Evolutionary conservation across 2,797 vertebrate species (phyloP).

Genomic region (Sebastes flavidus): DNA sequence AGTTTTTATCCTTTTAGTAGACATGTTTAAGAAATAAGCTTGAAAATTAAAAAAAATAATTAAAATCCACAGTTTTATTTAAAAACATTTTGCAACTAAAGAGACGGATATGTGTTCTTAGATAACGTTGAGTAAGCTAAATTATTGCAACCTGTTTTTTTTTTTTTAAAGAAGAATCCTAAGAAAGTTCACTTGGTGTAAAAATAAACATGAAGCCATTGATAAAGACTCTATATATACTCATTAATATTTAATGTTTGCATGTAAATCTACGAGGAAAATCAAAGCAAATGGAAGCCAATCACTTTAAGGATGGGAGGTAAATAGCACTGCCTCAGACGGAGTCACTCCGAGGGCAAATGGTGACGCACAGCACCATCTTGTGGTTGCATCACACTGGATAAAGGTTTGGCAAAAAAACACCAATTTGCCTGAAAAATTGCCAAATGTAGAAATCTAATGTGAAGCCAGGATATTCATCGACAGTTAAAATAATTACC

Average conservation of each 20-base stretch:
- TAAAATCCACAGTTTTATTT: background rate
- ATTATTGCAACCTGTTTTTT: background rate
- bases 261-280: background rate
- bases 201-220: background rate
- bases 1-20: background rate
- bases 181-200: background rate
- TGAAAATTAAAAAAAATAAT: background rate
- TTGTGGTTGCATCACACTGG: slow-evolving; percentile 58
- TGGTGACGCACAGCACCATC: slow-evolving; percentile 71
- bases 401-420: background rate
- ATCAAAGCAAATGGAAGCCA: background rate
- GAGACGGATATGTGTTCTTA: background rate
- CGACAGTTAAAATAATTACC: background rate
- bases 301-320: background rate
- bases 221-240: background rate
- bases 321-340: background rate
- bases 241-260: background rate
- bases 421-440: background rate
- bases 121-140: fast-evolving
- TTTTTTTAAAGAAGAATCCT: background rate
- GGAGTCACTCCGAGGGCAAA: background rate
- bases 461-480: background rate
- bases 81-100: background rate
- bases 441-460: background rate
- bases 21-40: background rate